Conservation (phyloP, 2,797 vertebrate species). For the Chelon labrosus region DNA sequence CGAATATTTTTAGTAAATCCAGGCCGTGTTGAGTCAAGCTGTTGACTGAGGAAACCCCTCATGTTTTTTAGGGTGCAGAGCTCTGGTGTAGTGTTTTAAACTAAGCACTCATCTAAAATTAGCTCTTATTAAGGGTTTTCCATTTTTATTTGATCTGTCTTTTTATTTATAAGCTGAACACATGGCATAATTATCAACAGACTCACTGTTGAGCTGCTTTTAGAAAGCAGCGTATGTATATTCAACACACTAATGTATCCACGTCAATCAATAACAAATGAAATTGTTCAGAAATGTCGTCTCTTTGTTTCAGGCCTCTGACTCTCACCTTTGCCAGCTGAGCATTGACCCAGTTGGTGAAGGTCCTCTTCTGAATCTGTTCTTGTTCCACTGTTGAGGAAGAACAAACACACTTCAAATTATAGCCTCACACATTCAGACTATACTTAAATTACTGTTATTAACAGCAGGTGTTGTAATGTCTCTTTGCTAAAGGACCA, state of each 20-base stretch:
- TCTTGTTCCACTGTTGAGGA: slow-evolving; percentile 90
- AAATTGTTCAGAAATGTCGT: too few species aligned
- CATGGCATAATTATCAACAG: too few species aligned
- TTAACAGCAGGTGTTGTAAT: too few species aligned
- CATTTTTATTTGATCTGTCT: too few species aligned
- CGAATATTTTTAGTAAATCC: background rate
- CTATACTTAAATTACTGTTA: too few species aligned
- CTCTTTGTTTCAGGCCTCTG: too few species aligned
- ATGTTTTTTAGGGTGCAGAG: too few species aligned
- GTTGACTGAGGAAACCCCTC: background rate
- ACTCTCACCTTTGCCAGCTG: slow-evolving; percentile 92
- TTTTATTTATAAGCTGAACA: too few species aligned
- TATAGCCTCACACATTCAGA: background rate
- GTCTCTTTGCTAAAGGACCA: too few species aligned
- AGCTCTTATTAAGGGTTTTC: too few species aligned
- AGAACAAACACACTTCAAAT: slow-evolving; percentile 1
- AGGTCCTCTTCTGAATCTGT: slow-evolving; percentile 95
- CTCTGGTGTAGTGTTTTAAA: too few species aligned
- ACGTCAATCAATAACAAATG: background rate
- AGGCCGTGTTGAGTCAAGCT: background rate
- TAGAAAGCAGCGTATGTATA: background rate
- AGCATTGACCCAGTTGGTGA: slow-evolving; percentile 97
- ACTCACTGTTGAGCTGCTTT: background rate
- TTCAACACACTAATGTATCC: background rate
- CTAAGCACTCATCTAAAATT: too few species aligned